Base-by-base conservation (phyloP, 2,888 invertebrate species). In the Gastrophysa polygoni region DNA sequence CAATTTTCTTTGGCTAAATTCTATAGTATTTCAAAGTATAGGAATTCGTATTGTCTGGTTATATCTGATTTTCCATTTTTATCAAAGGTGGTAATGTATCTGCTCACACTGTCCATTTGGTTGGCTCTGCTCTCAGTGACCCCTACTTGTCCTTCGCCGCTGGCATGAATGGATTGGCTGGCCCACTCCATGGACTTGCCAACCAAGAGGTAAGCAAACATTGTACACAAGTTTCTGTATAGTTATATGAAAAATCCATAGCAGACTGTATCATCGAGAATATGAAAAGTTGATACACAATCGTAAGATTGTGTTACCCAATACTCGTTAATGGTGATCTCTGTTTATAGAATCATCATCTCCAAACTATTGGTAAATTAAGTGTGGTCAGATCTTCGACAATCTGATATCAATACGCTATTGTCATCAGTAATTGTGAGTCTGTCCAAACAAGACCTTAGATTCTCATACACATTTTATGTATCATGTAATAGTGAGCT, bases 131-230 rank as follows among this genome's bases (percentile, higher is more conserved):
- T 1, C 85, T 97, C 52, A 95, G 95, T 73, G 96, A 97, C 81
- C 95, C 96, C 11, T 96, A 95, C 83, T 86, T 98, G 5, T 92
- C 95, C 8, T 95, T 95, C 81, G 89, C 95, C 47, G 96, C 95
- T 50, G 95, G 95, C 55, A 90, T 98, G 86, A 94, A 94, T 81
- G 97, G 97, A 20, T 85, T 97, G 46, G 96, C 97, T 61, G 97
- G 97, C 66, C 97, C 97, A 1, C 89, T 98, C 6, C 97, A 98
- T 83, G 97, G 97, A 64, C 86, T 97, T 17, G 97, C 97, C 67
- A 97, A 96, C 83, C 96, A 97, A 84, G 96, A 95, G 83, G 86
- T 87, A 75, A 74, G 69, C 62, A 32, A 32, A 32, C 7, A 32
- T 21, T n/a, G 17, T 16, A n/a, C n/a, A n/a, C n/a, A n/a, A n/a